Base-by-base conservation (phyloP, 1,140 invertebrate species). In the Drosophila ironensis region DNA sequence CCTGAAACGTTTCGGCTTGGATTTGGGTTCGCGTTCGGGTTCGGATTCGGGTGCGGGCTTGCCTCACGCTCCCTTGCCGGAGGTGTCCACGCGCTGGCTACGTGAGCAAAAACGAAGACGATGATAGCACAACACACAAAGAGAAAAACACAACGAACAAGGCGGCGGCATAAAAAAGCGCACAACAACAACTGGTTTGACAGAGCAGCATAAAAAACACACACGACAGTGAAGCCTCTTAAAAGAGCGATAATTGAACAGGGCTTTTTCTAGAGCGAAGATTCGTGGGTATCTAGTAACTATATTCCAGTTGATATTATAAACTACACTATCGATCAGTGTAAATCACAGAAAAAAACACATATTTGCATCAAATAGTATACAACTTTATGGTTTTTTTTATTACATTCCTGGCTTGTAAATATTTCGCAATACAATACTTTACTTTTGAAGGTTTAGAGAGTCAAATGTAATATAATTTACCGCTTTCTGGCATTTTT, bases 61-160 rank as follows among this genome's bases (percentile, higher is more conserved):
- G 19, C 28, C 33, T 38, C 27, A 2, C 19, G 3, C 51, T 33
- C 42, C 25, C 17, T 25, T 22, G 28, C 6, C 14, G 28, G n/a
- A 2, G 57, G 53, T 84, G 80, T 86, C 70, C 78, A 84, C 66
- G 78, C 80, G 80, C 51, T 84, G 80, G 9, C 78, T 84, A 84
- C 78, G 78, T 84, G 78, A 84, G 78, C 78, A 84, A 64, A 74
- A 74, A 71, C 78, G 66, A 86, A 52, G 30, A 86, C 46, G 61
- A 63, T 41, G 51, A 56, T 35, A 51, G 44, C 44, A 51, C 42
- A 73, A 59, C 71, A 37, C 33, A 37, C 33, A 37, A 40, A 24
- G 22, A 28, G 16, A 48, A 33, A 47, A 33, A 24, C 37, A 27
- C 51, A 63, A 20, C 48, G 38, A 17, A 33, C 53, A 66, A 59